Evolutionary conservation across 1,140 invertebrate species (phyloP), one percentile per base, ranked within the genome.

Genomic region (Bilobella aurantiaca): DNA sequence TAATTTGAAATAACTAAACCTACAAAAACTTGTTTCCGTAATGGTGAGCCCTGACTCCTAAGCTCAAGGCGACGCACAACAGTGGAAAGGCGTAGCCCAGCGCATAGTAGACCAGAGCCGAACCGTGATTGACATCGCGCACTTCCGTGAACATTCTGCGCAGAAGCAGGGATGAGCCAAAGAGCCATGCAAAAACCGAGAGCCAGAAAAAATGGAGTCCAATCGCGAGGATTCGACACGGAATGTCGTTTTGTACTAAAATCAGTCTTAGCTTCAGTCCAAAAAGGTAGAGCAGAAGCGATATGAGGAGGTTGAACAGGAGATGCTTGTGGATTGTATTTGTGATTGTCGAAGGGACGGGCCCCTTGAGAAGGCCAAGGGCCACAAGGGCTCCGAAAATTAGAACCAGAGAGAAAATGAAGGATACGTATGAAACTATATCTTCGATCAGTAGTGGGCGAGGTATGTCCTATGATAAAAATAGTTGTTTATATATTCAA

Each of bases 71-170:
- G 3, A 96, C 90, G 56, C 95, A 86, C 32, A 97, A 85, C 1
- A 93, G 93, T 1, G 94, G 94, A 53, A 92, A 82, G n/a, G 90
- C 93, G 75, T 96, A 98, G 5, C 92, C 94, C 73, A 93, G 82
- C n/a, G 91, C 87, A 74, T 94, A 92, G 76, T 96, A 97, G 75
- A 95, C 93, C 64, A 90, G 83, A 85, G 96, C 93, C 34, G 87
- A 87, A 0, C 93, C 94, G 75, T 95, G 90, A 80, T 98, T 97
- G 18, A 98, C 92, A 76, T 96, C 93, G 12, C 93, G 82, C 81
- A 98, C 88, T 79, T 97, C 94, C 0, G 92, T 94, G 46, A 98
- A 79, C 87, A 96, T 94, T 53, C 94, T 82, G 75, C 96, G 92
- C 16, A 97, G 79, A 79, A 98, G 95, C 65, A 96, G 81, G 12